These are phyloP conservation scores for Molossus molossus DNA, from an alignment of 2,797 vertebrate genomes.

Conservation along the genomic window DNA sequence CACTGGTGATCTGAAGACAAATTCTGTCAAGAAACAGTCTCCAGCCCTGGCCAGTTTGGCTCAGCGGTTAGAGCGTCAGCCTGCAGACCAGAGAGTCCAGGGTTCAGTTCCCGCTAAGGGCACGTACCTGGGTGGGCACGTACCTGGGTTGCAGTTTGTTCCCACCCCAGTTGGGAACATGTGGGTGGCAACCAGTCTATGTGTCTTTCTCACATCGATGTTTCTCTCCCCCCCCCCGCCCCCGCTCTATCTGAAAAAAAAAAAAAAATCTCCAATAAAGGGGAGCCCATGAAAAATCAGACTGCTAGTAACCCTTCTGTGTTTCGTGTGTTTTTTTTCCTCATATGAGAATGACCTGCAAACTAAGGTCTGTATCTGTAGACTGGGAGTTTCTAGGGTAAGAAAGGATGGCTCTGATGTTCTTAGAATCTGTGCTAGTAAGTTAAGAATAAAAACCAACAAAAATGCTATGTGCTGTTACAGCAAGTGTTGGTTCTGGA, in stretches of 20 bases:
- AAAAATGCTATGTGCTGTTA: background rate
- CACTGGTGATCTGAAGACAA: constrained; percentile 39
- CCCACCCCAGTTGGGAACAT: no score
- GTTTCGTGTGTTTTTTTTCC: background rate
- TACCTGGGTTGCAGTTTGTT: no score
- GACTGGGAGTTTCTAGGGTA: background rate
- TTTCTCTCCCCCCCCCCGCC: no score
- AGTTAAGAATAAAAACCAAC: background rate
- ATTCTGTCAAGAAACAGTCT: background rate
- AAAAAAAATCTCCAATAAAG: background rate
- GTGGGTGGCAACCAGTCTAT: no score
- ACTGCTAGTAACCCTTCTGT: background rate
- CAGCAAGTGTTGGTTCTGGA: constrained; percentile 34
- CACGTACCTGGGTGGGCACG: no score
- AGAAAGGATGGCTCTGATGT: background rate
- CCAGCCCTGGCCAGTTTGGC: background rate
- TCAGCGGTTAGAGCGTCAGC: no score
- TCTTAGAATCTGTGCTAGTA: constrained; percentile 11
- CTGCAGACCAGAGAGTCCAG: no score
- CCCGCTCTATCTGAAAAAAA: no score
- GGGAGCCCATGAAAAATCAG: background rate
- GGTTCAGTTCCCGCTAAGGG: no score
- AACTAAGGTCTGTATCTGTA: background rate
- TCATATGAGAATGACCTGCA: background rate
- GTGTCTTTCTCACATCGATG: no score